phyloP scores from a whole-genome alignment of 2,888 invertebrate species.

The Apodemia zela region DNA sequence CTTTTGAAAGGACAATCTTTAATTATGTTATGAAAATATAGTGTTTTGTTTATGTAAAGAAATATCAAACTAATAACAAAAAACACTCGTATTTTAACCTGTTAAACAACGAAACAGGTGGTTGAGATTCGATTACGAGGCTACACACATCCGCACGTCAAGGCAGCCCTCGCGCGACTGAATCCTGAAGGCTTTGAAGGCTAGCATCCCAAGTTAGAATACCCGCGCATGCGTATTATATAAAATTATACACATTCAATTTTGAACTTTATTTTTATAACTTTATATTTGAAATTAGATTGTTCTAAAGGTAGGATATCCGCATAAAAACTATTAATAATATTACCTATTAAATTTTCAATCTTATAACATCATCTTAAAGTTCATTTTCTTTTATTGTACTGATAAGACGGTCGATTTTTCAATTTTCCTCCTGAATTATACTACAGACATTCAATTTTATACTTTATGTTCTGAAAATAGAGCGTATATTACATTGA shows the following conservation, averaged over 20 bases:
- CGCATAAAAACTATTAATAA: slow-evolving; percentile 21
- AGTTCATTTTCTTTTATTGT: slow-evolving; percentile 5
- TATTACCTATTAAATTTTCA: slow-evolving; percentile 8
- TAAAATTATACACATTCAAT: slow-evolving; percentile 24
- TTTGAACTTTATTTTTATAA: slow-evolving; percentile 25
- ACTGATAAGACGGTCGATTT: slow-evolving; percentile 14
- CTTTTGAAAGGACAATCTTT: too few relatives aligned
- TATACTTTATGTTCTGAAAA: neutral
- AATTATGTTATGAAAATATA: too few relatives aligned
- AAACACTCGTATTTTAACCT: neutral
- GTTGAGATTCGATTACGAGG: neutral
- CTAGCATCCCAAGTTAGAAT: slow-evolving; percentile 2
- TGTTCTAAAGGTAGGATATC: slow-evolving; percentile 8
- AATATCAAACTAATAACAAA: neutral
- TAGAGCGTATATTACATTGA: slow-evolving; percentile 8
- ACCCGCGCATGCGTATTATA: slow-evolving; percentile 35
- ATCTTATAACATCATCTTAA: neutral
- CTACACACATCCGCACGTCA: neutral
- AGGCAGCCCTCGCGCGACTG: slow-evolving; percentile 5
- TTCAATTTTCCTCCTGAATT: slow-evolving; percentile 16
- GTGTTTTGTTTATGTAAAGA: neutral
- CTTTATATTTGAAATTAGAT: slow-evolving; percentile 16
- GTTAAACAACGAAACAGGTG: slow-evolving; percentile 12
- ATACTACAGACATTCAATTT: neutral
- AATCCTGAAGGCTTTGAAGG: slow-evolving; percentile 4